Evolutionary conservation across 2,797 vertebrate species (phyloP).

Genomic region (Pangasius djambal): DNA sequence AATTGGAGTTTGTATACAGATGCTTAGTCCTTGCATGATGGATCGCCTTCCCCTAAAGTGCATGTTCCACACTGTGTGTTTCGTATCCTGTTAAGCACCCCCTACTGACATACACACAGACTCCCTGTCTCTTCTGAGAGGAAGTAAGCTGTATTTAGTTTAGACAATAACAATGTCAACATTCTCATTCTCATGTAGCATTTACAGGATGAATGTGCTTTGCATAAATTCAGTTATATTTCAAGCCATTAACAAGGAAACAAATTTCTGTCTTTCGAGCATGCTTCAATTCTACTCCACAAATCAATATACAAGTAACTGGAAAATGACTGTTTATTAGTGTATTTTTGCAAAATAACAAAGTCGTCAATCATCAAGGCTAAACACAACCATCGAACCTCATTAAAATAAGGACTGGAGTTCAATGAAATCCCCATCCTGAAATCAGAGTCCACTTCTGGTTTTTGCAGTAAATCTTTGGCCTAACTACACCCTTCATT

Average conservation of each 20-base stretch:
- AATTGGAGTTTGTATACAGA: conserved; percentile 82
- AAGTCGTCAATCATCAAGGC: neutral
- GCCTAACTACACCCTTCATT: conserved; percentile 28
- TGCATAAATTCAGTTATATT: neutral
- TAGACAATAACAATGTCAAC: conserved; percentile 41
- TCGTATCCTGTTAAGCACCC: conserved; percentile 56
- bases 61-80: conserved; percentile 76
- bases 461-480: conserved; percentile 47
- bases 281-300: neutral
- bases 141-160: conserved; percentile 34
- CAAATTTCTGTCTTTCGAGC: neutral
- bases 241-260: neutral
- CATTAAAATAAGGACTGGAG: conserved; percentile 3
- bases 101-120: conserved; percentile 37
- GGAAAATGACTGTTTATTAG: neutral
- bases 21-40: conserved; percentile 75
- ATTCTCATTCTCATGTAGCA: conserved; percentile 8
- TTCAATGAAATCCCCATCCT: neutral
- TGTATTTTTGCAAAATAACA: neutral
- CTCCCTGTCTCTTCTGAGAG: conserved; percentile 21
- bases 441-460: conserved; percentile 24
- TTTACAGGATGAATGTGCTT: conserved; percentile 2
- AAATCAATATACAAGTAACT: neutral
- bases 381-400: neutral
- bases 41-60: conserved; percentile 73